phyloP scores from a whole-genome alignment of 1,140 invertebrate species.

The Drusus annulatus region DNA sequence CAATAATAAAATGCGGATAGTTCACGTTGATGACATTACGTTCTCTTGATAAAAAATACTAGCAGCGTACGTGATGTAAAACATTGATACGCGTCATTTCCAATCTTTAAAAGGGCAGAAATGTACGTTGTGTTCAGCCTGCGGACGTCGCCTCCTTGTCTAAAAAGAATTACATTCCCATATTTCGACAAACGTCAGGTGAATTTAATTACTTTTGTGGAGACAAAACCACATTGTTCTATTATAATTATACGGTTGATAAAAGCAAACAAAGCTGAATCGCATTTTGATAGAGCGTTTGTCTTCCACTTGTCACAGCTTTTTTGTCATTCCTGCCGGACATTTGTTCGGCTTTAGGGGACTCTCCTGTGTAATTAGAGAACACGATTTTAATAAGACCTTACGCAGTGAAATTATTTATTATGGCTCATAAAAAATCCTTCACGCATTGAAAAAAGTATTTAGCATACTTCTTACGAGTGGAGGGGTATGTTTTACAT shows the following conservation, averaged over 20 bases:
- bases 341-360: slow-evolving; percentile 21
- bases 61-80: neutral
- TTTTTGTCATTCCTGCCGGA: slow-evolving; percentile 19
- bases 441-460: slow-evolving; percentile 4
- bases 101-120: no score
- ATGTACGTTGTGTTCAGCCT: neutral
- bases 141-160: neutral
- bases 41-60: no score
- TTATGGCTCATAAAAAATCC: neutral
- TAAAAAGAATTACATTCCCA: slow-evolving; percentile 10
- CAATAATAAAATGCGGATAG: no score
- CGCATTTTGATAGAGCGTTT: slow-evolving; percentile 44
- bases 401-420: slow-evolving; percentile 4
- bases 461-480: neutral
- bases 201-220: slow-evolving; percentile 19
- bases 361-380: slow-evolving; percentile 18
- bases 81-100: no score
- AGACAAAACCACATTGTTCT: neutral
- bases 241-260: slow-evolving; percentile 25
- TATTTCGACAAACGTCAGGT: neutral
- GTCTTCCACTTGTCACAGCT: slow-evolving; percentile 34
- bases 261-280: slow-evolving; percentile 27
- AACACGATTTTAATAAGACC: slow-evolving; percentile 6
- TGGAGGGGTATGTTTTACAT: no score
- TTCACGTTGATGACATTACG: no score